phyloP scores from a whole-genome alignment of 2,797 vertebrate genomes.

The Rhadinocentrus ornatus region DNA sequence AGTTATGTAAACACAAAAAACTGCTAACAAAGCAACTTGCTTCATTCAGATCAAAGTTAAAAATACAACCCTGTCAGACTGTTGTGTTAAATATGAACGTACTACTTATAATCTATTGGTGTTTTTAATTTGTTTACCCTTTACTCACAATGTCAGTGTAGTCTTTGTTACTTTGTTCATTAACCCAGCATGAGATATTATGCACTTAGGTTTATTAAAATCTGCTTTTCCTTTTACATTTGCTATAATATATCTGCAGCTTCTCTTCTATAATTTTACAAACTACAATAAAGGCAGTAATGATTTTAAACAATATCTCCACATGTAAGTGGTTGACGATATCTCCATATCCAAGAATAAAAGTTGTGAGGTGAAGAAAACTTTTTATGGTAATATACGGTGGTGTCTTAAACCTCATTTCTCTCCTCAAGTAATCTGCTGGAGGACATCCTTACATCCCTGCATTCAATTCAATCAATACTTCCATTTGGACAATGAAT shows the following conservation, averaged over 20 bases:
- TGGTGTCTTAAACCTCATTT: conserved; percentile 14
- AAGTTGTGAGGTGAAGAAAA: conserved; percentile 2
- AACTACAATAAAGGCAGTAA: too few relatives aligned
- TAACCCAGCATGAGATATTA: conserved; percentile 29
- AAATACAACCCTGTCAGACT: conserved; percentile 3
- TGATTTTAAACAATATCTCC: background rate
- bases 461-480: conserved; percentile 64
- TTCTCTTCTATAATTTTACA: conserved; percentile 6
- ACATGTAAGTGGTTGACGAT: background rate
- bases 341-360: conserved; percentile 1
- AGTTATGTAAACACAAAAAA: conserved; percentile 44
- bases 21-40: conserved; percentile 28
- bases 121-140: background rate
- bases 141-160: background rate
- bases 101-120: conserved; percentile 21
- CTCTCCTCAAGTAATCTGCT: conserved; percentile 40
- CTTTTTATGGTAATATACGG: background rate
- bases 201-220: conserved; percentile 21
- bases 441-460: conserved; percentile 52
- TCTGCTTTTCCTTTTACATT: conserved; percentile 20
- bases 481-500: conserved; percentile 71
- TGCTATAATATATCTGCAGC: conserved; percentile 7
- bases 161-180: conserved; percentile 27
- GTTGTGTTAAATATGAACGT: conserved; percentile 5
- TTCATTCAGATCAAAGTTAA: conserved; percentile 36